phyloP scores from a whole-genome alignment of 2,113 vertebrate genomes.

The Etheostoma spectabile region DNA sequence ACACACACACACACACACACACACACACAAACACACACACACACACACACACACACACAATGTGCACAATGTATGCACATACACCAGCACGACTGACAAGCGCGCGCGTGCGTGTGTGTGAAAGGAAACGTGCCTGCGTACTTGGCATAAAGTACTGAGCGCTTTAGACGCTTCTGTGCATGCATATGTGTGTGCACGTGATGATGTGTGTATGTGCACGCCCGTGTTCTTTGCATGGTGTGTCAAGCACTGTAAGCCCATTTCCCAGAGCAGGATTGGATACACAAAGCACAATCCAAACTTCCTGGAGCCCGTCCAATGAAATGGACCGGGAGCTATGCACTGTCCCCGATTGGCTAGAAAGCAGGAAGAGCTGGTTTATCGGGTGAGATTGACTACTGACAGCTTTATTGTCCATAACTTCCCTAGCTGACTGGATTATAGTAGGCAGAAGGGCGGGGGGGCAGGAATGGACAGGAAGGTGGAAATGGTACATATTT shows the following conservation, averaged over 20 bases:
- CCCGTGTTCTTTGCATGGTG: constrained; percentile 34
- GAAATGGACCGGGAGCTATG: constrained; percentile 36
- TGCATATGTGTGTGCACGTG: constrained; percentile 6
- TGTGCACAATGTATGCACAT: neutral
- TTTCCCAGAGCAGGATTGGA: constrained; percentile 67
- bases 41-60: neutral
- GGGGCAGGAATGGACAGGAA: neutral
- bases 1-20: constrained; percentile 17
- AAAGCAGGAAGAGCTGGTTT: constrained; percentile 65
- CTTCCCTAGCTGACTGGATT: constrained; percentile 58
- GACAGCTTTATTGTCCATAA: constrained; percentile 69
- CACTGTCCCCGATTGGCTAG: constrained; percentile 46
- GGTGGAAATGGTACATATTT: neutral
- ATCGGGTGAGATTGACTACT: constrained; percentile 61
- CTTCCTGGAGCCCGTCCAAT: constrained; percentile 65
- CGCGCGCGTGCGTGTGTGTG: constrained; percentile 5
- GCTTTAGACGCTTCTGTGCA: neutral
- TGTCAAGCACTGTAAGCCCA: constrained; percentile 53
- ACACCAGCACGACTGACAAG: neutral
- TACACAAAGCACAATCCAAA: constrained; percentile 65
- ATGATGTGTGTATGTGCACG: constrained; percentile 14
- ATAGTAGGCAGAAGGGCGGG: constrained; percentile 31
- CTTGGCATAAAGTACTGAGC: constrained; percentile 24
- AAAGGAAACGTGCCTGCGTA: neutral
- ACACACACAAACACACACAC: constrained; percentile 15